phyloP scores from a whole-genome alignment of 2,113 vertebrate genomes.

The Phyllostomus hastatus region DNA sequence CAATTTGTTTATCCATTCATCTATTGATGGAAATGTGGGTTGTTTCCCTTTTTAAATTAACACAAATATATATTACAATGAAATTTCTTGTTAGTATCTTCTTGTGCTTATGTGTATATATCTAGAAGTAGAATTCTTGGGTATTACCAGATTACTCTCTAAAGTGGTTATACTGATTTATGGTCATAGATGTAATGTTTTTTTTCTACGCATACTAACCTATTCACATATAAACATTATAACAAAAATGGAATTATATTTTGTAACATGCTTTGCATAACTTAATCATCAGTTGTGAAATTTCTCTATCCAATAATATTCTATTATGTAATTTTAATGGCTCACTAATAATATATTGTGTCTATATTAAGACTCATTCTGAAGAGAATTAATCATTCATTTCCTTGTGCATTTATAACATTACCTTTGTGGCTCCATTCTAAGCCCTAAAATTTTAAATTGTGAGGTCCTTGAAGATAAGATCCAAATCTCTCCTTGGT shows the following conservation, averaged over 20 bases:
- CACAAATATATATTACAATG: neutral
- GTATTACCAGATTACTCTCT: neutral
- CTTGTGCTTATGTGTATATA: neutral
- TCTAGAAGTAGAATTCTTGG: neutral
- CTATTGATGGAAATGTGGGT: neutral
- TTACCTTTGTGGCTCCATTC: neutral
- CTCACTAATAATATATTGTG: neutral
- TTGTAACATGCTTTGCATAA: conserved; percentile 4
- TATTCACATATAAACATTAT: neutral
- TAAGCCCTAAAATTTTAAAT: neutral
- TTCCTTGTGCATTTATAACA: neutral
- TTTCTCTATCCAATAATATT: neutral
- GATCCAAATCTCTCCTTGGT: neutral
- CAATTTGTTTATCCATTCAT: neutral
- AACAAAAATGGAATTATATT: neutral
- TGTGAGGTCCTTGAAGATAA: neutral
- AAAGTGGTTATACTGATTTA: neutral
- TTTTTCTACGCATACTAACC: neutral
- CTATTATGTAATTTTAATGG: neutral
- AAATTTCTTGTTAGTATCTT: neutral
- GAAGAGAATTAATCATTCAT: neutral
- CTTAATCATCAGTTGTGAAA: neutral
- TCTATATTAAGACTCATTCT: neutral
- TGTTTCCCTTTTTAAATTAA: neutral
- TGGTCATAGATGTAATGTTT: neutral